Percentiles rank a stretch among this genome's conserved stretches.
Evolutionary conservation across 2,797 vertebrate genomes (phyloP).

Genomic region (Diceros bicornis): DNA sequence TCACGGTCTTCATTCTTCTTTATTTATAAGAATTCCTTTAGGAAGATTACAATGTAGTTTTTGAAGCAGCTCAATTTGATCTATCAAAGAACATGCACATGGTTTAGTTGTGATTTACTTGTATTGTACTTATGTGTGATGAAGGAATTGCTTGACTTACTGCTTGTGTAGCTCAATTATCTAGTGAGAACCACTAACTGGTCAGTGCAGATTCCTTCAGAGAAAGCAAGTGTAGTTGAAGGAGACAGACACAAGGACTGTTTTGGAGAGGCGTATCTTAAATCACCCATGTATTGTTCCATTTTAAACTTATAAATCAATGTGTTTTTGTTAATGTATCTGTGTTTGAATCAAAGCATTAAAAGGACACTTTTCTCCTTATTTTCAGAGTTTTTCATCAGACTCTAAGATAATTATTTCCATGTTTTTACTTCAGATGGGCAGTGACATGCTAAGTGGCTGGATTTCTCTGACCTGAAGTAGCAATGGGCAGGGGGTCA

Average conservation of each 20-base stretch:
- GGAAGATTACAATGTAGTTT: not conserved
- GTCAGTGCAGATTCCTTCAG: not conserved
- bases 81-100: fast-evolving
- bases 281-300: fast-evolving
- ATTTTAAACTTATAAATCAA: not conserved
- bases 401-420: not conserved
- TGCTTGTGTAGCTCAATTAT: not conserved
- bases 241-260: too few relatives aligned
- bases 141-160: not conserved
- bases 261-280: not conserved
- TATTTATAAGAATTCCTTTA: not conserved
- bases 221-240: not conserved
- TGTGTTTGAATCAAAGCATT: not conserved
- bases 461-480: not conserved
- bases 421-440: not conserved
- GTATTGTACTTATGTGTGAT: fast-evolving
- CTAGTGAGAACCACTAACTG: not conserved
- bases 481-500: fast-evolving
- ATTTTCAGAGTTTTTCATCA: not conserved
- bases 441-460: fast-evolving
- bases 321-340: not conserved
- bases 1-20: not conserved
- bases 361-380: not conserved
- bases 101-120: too few relatives aligned
- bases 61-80: not conserved